phyloP scores from a whole-genome alignment of 2,797 vertebrate genomes.

The Miopithecus talapoin region DNA sequence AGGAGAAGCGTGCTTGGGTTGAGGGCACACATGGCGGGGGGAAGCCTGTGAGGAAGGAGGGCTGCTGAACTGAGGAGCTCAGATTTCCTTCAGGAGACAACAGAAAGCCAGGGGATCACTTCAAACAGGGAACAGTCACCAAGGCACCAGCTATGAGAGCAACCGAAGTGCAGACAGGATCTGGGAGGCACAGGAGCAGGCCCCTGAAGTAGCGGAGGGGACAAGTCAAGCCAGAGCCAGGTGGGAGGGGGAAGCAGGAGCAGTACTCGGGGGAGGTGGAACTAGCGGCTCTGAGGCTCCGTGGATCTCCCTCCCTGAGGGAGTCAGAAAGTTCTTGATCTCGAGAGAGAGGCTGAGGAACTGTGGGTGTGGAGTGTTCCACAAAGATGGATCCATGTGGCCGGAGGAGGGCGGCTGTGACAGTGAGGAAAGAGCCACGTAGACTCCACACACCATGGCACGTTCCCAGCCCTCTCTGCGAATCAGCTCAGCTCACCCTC shows the following conservation, averaged over 20 bases:
- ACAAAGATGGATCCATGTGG: fast-evolving
- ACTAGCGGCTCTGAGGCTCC: neutral
- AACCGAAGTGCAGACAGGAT: neutral
- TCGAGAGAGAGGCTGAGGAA: neutral
- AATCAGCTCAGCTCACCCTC: neutral
- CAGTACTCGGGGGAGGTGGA: neutral
- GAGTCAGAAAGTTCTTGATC: neutral
- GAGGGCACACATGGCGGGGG: fast-evolving
- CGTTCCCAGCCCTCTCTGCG: neutral
- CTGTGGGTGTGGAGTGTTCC: neutral
- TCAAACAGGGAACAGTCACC: neutral
- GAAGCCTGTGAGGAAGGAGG: neutral
- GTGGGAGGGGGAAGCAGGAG: neutral
- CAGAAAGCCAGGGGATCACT: neutral
- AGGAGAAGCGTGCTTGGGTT: neutral
- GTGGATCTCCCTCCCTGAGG: neutral
- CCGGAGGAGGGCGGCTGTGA: neutral
- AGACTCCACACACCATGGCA: neutral
- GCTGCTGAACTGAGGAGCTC: too few species aligned
- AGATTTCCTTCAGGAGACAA: neutral
- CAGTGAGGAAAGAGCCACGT: neutral
- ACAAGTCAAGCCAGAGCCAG: neutral
- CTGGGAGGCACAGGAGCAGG: neutral
- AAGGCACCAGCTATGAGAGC: neutral
- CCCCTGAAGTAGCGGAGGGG: neutral